These are phyloP conservation scores for Cacatua alba DNA, from an alignment of 2,113 vertebrate species.

Conservation along the genomic window DNA sequence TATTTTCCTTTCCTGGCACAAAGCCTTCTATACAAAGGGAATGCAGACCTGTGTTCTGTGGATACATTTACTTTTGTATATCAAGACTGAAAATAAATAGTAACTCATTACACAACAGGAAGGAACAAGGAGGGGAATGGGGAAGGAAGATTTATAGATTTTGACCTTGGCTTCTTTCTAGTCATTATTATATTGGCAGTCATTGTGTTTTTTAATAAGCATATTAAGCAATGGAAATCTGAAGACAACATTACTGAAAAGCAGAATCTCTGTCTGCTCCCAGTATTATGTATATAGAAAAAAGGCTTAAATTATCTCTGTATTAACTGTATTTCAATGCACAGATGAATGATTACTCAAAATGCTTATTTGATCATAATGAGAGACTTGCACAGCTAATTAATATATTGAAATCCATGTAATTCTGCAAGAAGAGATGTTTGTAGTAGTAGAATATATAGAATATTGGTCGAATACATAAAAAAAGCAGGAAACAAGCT, in stretches of 20 bases:
- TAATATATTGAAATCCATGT: not conserved
- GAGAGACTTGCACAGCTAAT: not conserved
- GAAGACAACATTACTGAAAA: not conserved
- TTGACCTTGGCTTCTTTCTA: not conserved
- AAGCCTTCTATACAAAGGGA: not conserved
- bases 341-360: not conserved
- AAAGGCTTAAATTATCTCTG: not conserved
- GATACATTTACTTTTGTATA: not conserved
- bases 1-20: not conserved
- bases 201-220: not conserved
- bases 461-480: not conserved
- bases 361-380: conserved; percentile 8
- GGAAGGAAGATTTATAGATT: not conserved
- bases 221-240: not conserved
- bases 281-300: not conserved
- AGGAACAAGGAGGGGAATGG: not conserved
- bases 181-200: not conserved
- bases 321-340: not conserved
- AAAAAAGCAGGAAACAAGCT: not conserved
- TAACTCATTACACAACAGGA: not conserved
- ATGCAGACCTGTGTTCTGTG: not conserved
- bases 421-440: not conserved
- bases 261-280: not conserved
- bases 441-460: not conserved
- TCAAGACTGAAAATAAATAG: not conserved